Percentiles rank a stretch among this genome's conserved stretches.
Conservation (phyloP, 2,888 invertebrate genomes). For the Pseudococcus longispinus region DNA sequence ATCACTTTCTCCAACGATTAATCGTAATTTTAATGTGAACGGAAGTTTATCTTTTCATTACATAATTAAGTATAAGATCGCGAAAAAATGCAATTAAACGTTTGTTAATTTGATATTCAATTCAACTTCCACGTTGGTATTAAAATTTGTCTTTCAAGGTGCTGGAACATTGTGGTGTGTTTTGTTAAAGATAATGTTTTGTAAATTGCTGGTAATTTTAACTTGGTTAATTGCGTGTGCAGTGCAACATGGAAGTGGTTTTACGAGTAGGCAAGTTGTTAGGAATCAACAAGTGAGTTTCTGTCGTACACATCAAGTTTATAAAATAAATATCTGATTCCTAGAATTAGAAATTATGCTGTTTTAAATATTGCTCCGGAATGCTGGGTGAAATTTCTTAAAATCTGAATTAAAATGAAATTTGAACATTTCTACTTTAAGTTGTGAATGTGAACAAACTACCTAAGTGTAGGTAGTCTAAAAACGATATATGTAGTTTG, state of each 20-base stretch:
- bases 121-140: background rate
- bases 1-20: constrained; percentile 11
- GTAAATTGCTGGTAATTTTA: background rate
- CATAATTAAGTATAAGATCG: background rate
- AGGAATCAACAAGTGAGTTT: background rate
- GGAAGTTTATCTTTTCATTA: constrained; percentile 3
- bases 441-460: too few species aligned
- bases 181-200: background rate
- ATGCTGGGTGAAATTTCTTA: too few species aligned
- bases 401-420: background rate
- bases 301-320: background rate
- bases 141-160: background rate
- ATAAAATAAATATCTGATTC: background rate
- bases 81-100: background rate
- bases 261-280: background rate
- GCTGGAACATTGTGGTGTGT: background rate
- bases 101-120: background rate
- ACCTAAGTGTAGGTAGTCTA: too few species aligned
- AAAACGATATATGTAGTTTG: too few species aligned
- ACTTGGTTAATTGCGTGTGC: background rate
- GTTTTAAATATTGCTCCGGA: background rate
- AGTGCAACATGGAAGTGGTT: background rate
- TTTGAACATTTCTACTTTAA: background rate
- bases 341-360: background rate
- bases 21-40: background rate